phyloP scores from a whole-genome alignment of 2,797 vertebrate genomes.

The Iguana delicatissima region DNA sequence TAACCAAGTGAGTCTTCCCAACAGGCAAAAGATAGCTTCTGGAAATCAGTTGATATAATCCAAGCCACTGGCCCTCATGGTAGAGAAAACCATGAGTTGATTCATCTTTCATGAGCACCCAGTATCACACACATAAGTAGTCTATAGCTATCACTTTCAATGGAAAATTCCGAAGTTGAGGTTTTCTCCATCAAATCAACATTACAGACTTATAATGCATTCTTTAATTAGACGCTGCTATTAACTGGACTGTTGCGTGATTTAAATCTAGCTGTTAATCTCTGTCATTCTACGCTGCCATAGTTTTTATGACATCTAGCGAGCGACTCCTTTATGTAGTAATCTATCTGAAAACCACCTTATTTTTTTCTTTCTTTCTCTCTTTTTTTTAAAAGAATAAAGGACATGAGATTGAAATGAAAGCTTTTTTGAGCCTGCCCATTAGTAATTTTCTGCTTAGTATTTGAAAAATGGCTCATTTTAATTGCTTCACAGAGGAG shows the following conservation, averaged over 20 bases:
- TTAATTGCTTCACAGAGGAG: constrained; percentile 80
- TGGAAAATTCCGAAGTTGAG: constrained; percentile 75
- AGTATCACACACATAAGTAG: constrained; percentile 56
- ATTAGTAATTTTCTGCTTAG: constrained; percentile 78
- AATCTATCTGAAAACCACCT: constrained; percentile 67
- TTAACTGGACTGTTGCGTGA: constrained; percentile 74
- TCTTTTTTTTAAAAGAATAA: constrained; percentile 71
- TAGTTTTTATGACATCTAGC: constrained; percentile 77
- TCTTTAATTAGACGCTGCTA: constrained; percentile 76
- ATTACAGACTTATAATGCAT: constrained; percentile 78
- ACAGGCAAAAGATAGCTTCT: no score
- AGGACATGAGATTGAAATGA: constrained; percentile 77
- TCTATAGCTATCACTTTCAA: constrained; percentile 62
- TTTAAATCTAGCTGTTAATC: constrained; percentile 78
- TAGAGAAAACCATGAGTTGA: no score
- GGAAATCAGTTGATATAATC: neutral
- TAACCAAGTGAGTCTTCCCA: neutral
- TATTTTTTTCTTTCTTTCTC: constrained; percentile 39
- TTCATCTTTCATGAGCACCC: no score
- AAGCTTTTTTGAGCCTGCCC: constrained; percentile 73
- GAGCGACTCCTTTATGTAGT: constrained; percentile 71
- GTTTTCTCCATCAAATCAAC: constrained; percentile 76
- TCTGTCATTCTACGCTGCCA: constrained; percentile 72
- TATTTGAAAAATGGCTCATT: constrained; percentile 76
- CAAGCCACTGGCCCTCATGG: neutral